Percentiles rank a stretch among this genome's conserved stretches.
Evolutionary conservation across 1,140 invertebrate genomes (phyloP).

Genomic region (Drosophila simulans): DNA sequence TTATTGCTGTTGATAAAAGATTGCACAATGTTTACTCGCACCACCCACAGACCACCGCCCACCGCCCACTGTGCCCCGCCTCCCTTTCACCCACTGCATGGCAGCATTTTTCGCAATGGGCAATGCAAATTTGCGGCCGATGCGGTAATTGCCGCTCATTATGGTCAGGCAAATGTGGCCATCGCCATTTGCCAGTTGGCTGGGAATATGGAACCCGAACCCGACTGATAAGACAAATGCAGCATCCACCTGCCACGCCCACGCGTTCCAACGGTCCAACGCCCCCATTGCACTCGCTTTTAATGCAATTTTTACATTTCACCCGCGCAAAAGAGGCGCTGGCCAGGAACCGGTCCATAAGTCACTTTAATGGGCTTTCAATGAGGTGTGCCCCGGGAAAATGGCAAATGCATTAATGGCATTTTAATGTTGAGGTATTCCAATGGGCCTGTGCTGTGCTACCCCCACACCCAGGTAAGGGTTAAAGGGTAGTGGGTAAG

Average conservation of each 20-base stretch:
- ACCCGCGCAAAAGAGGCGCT: conserved; percentile 24
- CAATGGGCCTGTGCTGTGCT: conserved; percentile 9
- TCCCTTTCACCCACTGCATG: conserved; percentile 11
- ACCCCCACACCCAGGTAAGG: conserved; percentile 24
- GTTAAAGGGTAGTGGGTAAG: not conserved
- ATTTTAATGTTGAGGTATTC: conserved; percentile 81
- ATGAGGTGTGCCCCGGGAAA: conserved; percentile 63
- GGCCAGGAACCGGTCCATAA: conserved; percentile 61
- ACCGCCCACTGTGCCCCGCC: not conserved
- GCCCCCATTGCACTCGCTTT: conserved; percentile 42
- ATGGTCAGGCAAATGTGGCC: conserved; percentile 76
- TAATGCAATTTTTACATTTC: conserved; percentile 79
- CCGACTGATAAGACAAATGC: conserved; percentile 78
- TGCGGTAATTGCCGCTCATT: conserved; percentile 82
- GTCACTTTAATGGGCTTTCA: conserved; percentile 82
- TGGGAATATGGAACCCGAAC: conserved; percentile 18
- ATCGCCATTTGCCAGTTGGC: conserved; percentile 37
- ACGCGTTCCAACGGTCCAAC: not conserved
- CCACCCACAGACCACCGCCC: not conserved
- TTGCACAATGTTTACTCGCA: conserved; percentile 72
- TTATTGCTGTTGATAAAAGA: conserved; percentile 78
- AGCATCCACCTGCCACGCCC: conserved; percentile 52
- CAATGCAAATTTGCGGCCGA: conserved; percentile 80
- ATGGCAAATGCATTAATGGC: conserved; percentile 77
- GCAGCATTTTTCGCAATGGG: conserved; percentile 77